These are phyloP conservation scores for Otis tarda DNA, from an alignment of 2,113 vertebrate species.

Conservation along the genomic window DNA sequence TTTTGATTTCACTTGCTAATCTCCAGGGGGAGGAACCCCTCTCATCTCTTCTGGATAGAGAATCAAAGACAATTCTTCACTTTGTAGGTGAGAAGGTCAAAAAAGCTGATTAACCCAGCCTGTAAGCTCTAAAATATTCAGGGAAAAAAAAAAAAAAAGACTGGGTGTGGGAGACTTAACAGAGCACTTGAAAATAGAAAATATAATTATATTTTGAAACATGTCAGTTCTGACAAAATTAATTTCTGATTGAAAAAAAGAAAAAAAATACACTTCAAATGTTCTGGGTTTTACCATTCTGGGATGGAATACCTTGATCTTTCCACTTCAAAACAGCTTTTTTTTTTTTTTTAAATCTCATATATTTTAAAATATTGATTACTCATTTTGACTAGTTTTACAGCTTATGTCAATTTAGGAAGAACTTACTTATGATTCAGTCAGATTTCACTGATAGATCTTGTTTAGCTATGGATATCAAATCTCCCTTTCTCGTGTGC, in stretches of 20 bases:
- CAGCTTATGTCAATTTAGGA: neutral
- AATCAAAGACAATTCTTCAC: neutral
- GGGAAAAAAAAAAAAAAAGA: neutral
- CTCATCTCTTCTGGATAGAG: neutral
- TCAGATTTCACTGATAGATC: neutral
- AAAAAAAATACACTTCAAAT: neutral
- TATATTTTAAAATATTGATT: neutral
- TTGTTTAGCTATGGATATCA: neutral
- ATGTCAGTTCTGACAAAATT: neutral
- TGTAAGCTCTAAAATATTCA: neutral
- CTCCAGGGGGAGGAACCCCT: neutral
- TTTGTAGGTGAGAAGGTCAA: neutral
- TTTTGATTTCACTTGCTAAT: constrained; percentile 32
- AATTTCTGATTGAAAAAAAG: neutral
- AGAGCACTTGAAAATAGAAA: neutral
- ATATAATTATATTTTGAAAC: neutral
- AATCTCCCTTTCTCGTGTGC: neutral
- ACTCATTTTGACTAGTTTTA: neutral
- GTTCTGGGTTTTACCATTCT: neutral
- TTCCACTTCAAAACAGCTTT: neutral
- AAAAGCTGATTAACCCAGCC: neutral
- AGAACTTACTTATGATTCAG: neutral
- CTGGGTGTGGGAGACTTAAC: neutral
- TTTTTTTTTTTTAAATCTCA: neutral
- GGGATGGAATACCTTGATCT: neutral